Conservation (phyloP, 2,797 vertebrate species). For the Falco berigora region DNA sequence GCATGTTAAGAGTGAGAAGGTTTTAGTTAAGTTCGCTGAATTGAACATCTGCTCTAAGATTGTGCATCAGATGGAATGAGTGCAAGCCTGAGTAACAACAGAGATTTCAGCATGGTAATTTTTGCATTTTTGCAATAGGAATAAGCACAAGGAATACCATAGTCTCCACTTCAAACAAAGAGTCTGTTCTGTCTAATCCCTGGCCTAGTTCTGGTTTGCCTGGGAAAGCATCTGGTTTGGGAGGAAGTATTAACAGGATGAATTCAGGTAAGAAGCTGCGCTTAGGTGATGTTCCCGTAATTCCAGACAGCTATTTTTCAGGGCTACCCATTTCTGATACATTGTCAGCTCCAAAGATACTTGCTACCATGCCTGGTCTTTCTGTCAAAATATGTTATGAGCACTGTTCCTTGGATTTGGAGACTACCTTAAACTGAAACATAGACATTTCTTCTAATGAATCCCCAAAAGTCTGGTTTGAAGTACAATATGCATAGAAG, state of each 20-base stretch:
- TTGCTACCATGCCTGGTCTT: background rate
- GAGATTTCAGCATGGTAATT: background rate
- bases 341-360: background rate
- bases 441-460: background rate
- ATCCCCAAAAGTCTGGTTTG: background rate
- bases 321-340: background rate
- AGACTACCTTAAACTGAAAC: background rate
- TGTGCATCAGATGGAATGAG: background rate
- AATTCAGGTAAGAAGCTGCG: constrained; percentile 78
- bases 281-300: background rate
- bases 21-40: background rate
- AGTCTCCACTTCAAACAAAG: constrained; percentile 79
- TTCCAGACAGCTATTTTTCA: background rate
- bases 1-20: background rate
- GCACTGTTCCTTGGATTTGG: background rate
- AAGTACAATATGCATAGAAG: background rate
- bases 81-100: background rate
- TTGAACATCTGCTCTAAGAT: background rate
- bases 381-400: background rate
- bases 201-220: constrained; percentile 83
- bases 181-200: constrained; percentile 72
- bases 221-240: constrained; percentile 64
- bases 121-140: constrained; percentile 71
- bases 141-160: constrained; percentile 83
- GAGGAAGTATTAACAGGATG: constrained; percentile 78